These are phyloP conservation scores for Oncopeltus fasciatus DNA, from an alignment of 1,140 invertebrate species.

Conservation along the genomic window DNA sequence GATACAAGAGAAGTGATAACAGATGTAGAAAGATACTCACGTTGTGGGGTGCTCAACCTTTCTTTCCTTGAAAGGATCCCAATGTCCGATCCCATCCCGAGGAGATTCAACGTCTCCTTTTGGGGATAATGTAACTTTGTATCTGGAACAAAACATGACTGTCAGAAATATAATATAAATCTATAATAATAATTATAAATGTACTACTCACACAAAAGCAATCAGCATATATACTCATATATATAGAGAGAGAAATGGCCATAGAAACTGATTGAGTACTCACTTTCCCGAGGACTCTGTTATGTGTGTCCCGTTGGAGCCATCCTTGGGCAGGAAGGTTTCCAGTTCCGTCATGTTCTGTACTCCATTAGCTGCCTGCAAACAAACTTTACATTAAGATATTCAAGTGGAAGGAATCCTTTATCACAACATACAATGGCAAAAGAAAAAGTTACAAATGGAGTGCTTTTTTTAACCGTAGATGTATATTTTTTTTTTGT, in stretches of 20 bases:
- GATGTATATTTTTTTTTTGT: too few species aligned
- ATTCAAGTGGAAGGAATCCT: too few species aligned
- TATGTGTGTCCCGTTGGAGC: slow-evolving; percentile 33
- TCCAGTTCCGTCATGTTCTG: slow-evolving; percentile 40
- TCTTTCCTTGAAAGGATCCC: slow-evolving; percentile 55
- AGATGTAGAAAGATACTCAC: too few species aligned
- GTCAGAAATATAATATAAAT: too few species aligned
- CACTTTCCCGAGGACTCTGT: slow-evolving; percentile 29
- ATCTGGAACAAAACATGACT: slow-evolving; percentile 37
- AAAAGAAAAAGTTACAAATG: too few species aligned
- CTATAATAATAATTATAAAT: neutral
- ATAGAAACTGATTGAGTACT: too few species aligned
- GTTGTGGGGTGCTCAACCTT: slow-evolving; percentile 60
- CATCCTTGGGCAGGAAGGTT: slow-evolving; percentile 46
- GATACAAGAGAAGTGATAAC: too few species aligned
- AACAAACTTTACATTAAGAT: too few species aligned
- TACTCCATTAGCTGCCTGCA: slow-evolving; percentile 18
- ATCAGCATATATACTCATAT: neutral
- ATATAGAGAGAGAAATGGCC: too few species aligned
- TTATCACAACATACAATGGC: too few species aligned
- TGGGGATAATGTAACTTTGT: slow-evolving; percentile 40
- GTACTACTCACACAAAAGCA: neutral
- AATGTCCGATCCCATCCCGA: slow-evolving; percentile 37
- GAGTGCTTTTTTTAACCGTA: too few species aligned
- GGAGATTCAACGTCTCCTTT: slow-evolving; percentile 28